Conservation (phyloP, 2,797 vertebrate genomes). For the Hypotaenidia philippensis region DNA sequence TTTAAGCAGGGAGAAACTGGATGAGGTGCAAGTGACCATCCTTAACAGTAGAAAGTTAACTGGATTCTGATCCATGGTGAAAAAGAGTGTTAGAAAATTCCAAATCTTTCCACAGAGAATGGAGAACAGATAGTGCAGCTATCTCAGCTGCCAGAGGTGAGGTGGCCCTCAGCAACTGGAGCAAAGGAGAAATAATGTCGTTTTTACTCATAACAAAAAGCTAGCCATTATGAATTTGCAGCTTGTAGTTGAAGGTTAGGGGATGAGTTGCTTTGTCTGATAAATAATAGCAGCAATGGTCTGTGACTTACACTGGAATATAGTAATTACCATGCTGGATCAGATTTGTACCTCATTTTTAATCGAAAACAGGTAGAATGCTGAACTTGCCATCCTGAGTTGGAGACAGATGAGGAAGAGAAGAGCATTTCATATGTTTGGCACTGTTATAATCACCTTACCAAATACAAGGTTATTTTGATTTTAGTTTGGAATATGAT, state of each 20-base stretch:
- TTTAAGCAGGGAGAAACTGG: background rate
- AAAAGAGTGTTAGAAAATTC: background rate
- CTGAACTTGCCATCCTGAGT: background rate
- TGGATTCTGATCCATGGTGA: background rate
- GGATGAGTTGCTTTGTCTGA: background rate
- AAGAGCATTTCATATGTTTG: background rate
- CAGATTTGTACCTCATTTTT: background rate
- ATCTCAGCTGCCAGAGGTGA: background rate
- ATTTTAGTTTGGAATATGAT: too few species aligned
- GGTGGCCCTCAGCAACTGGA: background rate
- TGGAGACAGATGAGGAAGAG: background rate
- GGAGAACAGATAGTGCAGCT: background rate
- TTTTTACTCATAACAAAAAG: background rate
- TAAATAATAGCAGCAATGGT: conserved; percentile 9
- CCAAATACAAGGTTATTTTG: too few species aligned
- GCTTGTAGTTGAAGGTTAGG: background rate
- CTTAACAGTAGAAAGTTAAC: background rate
- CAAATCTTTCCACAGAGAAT: background rate
- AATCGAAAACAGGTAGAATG: background rate
- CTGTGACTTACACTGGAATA: conserved; percentile 10
- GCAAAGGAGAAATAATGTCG: background rate
- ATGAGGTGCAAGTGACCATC: background rate
- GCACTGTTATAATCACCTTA: background rate
- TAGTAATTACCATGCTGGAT: background rate
- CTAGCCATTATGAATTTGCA: background rate